phyloP scores from a whole-genome alignment of 2,888 invertebrate genomes.

The Thereva nobilitata region DNA sequence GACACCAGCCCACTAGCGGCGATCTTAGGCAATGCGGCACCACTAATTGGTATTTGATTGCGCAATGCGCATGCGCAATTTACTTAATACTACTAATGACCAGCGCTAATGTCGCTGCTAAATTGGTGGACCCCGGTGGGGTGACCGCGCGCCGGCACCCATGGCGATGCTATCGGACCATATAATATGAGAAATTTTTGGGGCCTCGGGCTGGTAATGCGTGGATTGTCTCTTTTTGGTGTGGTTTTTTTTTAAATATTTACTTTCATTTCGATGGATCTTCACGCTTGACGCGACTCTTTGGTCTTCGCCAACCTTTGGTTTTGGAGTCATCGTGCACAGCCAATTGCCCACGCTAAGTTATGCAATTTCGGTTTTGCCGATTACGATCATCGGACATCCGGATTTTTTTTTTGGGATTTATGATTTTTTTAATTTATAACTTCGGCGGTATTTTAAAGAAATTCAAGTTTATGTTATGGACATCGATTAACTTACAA shows the following conservation, averaged over 20 bases:
- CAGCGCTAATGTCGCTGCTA: not conserved
- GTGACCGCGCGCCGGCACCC: not conserved
- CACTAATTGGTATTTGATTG: slow-evolving; percentile 1
- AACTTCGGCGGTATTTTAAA: too few species aligned
- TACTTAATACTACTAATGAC: not conserved
- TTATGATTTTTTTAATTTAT: slow-evolving; percentile 7
- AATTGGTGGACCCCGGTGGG: not conserved
- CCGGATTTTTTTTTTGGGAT: slow-evolving; percentile 17
- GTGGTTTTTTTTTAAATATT: not conserved
- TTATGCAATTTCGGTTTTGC: slow-evolving; percentile 13
- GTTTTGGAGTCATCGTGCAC: too few species aligned
- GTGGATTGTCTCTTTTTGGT: not conserved
- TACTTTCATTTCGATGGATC: slow-evolving; percentile 11
- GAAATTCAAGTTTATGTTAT: too few species aligned
- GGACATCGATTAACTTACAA: too few species aligned
- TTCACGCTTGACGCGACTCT: not conserved
- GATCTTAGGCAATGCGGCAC: not conserved
- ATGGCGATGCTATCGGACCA: not conserved
- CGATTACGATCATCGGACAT: slow-evolving; percentile 18
- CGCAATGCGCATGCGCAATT: slow-evolving; percentile 1
- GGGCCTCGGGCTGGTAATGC: not conserved
- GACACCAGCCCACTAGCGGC: not conserved
- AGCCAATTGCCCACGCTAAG: slow-evolving; percentile 9
- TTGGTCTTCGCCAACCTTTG: too few species aligned
- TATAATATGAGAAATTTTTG: not conserved